Evolutionary conservation across 2,888 invertebrate genomes (phyloP).

Genomic region (Saturnia pavonia): DNA sequence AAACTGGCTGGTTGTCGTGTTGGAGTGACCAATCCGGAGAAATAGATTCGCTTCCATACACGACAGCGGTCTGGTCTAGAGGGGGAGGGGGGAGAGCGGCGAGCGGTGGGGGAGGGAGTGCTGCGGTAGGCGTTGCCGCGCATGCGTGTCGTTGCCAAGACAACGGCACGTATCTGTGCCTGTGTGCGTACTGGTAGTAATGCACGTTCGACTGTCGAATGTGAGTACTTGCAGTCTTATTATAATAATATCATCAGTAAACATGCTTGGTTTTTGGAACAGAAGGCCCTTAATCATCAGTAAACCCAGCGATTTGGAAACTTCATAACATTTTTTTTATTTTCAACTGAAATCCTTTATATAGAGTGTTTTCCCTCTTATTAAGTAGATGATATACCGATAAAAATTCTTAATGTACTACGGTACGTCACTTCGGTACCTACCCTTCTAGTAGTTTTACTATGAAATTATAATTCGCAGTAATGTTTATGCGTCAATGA

Average conservation of each 20-base stretch:
- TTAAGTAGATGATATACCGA: no score
- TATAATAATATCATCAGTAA: background rate
- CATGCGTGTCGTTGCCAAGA: slow-evolving; percentile 83
- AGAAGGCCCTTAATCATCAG: background rate
- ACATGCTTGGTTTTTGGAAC: background rate
- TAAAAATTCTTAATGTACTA: no score
- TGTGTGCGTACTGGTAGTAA: slow-evolving; percentile 55
- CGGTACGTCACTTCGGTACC: no score
- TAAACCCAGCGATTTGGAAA: no score
- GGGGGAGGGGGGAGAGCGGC: slow-evolving; percentile 38
- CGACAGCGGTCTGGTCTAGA: slow-evolving; percentile 28
- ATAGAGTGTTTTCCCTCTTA: no score
- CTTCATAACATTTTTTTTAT: no score
- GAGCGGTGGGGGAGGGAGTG: slow-evolving; percentile 46
- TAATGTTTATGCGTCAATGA: no score
- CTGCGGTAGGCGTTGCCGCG: slow-evolving; percentile 77
- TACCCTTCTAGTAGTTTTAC: no score
- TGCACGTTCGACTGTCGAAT: slow-evolving; percentile 4
- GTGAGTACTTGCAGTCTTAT: slow-evolving; percentile 4
- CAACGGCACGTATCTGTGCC: slow-evolving; percentile 80
- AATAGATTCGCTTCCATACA: slow-evolving; percentile 48
- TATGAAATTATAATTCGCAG: no score
- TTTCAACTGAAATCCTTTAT: no score
- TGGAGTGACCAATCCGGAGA: slow-evolving; percentile 68
- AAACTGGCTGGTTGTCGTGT: slow-evolving; percentile 25